Conservation (phyloP, 2,113 vertebrate species). For the Scopus umbretta region DNA sequence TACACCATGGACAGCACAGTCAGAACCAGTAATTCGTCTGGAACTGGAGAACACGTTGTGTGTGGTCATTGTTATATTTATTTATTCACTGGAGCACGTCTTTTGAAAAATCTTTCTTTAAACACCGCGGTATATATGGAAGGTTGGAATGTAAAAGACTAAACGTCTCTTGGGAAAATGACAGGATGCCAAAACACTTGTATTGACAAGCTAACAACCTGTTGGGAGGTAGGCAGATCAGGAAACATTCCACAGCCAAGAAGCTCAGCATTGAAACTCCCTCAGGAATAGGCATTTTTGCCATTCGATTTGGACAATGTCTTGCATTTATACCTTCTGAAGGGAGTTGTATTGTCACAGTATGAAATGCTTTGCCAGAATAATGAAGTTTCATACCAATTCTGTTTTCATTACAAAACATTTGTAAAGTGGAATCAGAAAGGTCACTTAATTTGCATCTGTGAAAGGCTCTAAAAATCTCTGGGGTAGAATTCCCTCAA, state of each 20-base stretch:
- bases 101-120: neutral
- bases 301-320: neutral
- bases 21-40: neutral
- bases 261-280: neutral
- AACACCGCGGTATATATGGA: neutral
- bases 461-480: neutral
- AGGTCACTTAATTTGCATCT: neutral
- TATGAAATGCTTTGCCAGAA: neutral
- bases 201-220: neutral
- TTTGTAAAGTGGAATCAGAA: neutral
- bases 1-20: neutral
- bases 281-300: neutral
- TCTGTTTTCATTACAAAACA: neutral
- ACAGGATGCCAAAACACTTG: neutral
- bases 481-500: neutral
- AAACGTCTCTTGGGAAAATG: neutral
- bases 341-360: neutral
- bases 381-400: conserved; percentile 10
- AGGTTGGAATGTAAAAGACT: neutral
- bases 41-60: neutral
- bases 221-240: neutral
- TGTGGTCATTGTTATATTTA: neutral
- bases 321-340: neutral
- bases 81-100: neutral
- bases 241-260: neutral